A percentile compares a stretch with the other conserved stretches of the same genome.
These are phyloP conservation scores for Dendronephthya gigantea DNA, from an alignment of 64 coral and sea anemone species.

Conservation along the genomic window DNA sequence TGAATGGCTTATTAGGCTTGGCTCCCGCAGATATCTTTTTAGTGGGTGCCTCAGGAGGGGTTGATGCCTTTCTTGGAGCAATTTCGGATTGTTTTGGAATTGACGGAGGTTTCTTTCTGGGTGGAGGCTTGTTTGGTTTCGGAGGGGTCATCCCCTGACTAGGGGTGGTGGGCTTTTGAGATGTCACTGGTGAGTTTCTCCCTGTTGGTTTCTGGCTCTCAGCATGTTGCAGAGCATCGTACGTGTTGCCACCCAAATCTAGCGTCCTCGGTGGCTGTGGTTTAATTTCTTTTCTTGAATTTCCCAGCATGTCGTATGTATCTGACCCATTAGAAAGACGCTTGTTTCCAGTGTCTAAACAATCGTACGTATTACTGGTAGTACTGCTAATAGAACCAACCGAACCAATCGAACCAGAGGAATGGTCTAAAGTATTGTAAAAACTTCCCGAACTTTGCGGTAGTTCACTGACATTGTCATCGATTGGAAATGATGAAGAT, in stretches of 20 bases:
- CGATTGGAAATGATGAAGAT: not conserved
- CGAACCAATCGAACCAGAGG: not conserved
- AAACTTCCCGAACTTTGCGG: not conserved
- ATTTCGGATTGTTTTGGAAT: not conserved
- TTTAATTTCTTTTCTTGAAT: not conserved
- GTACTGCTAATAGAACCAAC: not conserved
- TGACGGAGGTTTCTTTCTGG: not conserved
- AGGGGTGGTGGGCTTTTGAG: not conserved
- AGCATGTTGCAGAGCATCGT: not conserved
- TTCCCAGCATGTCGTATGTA: not conserved
- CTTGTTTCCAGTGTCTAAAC: not conserved
- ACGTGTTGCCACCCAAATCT: not conserved
- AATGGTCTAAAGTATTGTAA: conserved; percentile 23
- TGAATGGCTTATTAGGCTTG: not conserved
- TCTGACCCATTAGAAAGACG: not conserved
- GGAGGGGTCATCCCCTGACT: not conserved
- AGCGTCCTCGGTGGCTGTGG: not conserved
- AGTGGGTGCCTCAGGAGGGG: not conserved
- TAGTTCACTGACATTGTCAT: not conserved
- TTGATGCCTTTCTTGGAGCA: not conserved
- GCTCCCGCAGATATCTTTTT: not conserved
- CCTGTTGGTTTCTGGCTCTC: not conserved
- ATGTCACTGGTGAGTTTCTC: not conserved
- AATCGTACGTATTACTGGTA: not conserved
- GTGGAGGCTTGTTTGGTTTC: not conserved